Percentiles rank a stretch among this genome's conserved stretches.
phyloP scores from a whole-genome alignment of 2,113 vertebrate genomes.

The Tragulus kanchil region DNA sequence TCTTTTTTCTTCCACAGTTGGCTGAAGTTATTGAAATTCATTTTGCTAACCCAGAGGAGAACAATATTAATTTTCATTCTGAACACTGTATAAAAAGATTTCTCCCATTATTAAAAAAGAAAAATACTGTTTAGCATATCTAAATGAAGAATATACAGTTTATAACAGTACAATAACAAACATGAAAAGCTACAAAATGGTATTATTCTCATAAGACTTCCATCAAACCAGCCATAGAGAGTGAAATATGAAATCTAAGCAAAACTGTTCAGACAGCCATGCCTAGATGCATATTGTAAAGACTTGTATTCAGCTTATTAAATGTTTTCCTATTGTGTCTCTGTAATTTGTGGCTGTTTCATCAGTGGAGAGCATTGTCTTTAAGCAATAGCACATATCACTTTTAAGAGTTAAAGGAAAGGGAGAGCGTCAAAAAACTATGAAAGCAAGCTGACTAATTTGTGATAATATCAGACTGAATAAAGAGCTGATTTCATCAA shows the following conservation, averaged over 20 bases:
- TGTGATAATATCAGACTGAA: conserved; percentile 69
- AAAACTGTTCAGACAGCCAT: conserved; percentile 79
- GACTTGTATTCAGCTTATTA: conserved; percentile 72
- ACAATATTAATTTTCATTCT: conserved; percentile 84
- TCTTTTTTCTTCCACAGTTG: conserved; percentile 72
- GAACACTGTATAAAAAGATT: conserved; percentile 74
- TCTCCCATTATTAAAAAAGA: conserved; percentile 85
- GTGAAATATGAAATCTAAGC: conserved; percentile 85
- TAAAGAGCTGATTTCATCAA: conserved; percentile 71
- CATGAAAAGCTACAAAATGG: conserved; percentile 82
- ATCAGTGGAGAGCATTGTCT: conserved; percentile 78
- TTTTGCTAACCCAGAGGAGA: conserved; percentile 75
- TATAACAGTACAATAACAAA: conserved; percentile 85
- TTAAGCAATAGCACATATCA: neutral
- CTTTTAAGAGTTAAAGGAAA: conserved; percentile 62
- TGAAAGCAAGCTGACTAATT: conserved; percentile 59
- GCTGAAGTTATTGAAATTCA: conserved; percentile 82
- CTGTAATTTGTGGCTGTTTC: conserved; percentile 74
- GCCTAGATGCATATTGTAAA: conserved; percentile 75
- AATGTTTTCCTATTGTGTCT: conserved; percentile 66
- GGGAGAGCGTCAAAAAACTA: neutral
- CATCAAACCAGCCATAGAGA: conserved; percentile 82
- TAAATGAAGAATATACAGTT: conserved; percentile 86
- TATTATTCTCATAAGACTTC: conserved; percentile 85
- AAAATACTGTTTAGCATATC: conserved; percentile 86